Evolutionary conservation across 1,140 invertebrate genomes (phyloP).

Genomic region (Tetramorium simillimum): DNA sequence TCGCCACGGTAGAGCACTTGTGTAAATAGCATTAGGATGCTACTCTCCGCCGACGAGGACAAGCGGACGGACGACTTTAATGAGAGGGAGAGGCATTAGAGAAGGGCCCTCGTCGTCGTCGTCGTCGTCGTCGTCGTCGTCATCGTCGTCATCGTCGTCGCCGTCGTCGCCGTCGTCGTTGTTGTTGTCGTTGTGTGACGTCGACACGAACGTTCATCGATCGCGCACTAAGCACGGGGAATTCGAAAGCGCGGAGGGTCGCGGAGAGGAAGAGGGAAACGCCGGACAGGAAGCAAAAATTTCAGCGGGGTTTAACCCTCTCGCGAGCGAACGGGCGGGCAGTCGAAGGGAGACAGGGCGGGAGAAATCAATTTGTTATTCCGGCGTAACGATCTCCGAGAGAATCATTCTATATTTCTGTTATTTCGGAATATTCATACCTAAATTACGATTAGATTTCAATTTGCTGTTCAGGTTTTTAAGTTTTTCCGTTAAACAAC

Average conservation of each 20-base stretch:
- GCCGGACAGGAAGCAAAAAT: conserved; percentile 70
- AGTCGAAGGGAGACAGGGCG: not conserved
- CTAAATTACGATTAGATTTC: not conserved
- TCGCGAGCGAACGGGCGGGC: not conserved
- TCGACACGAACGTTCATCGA: conserved; percentile 72
- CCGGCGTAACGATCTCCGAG: conserved; percentile 40
- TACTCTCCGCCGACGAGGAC: conserved; percentile 63
- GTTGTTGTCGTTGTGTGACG: conserved; percentile 69
- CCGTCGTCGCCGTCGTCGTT: conserved; percentile 55
- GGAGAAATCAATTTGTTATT: conserved; percentile 56
- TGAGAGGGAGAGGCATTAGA: conserved; percentile 72
- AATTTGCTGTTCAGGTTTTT: not conserved
- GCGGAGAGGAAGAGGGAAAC: not conserved
- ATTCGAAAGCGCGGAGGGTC: conserved; percentile 68
- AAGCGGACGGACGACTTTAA: conserved; percentile 72
- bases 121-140: conserved; percentile 40
- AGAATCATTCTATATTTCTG: not conserved
- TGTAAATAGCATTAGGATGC: conserved; percentile 76
- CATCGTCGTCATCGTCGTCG: conserved; percentile 59
- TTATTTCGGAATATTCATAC: not conserved
- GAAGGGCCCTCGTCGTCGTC: conserved; percentile 64
- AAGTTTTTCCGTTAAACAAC: not conserved
- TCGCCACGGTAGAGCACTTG: conserved; percentile 68
- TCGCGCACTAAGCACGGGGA: conserved; percentile 57
- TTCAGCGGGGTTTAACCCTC: conserved; percentile 65